These are phyloP conservation scores for Capitulum mitella DNA, from an alignment of 2,888 invertebrate species.

Conservation along the genomic window DNA sequence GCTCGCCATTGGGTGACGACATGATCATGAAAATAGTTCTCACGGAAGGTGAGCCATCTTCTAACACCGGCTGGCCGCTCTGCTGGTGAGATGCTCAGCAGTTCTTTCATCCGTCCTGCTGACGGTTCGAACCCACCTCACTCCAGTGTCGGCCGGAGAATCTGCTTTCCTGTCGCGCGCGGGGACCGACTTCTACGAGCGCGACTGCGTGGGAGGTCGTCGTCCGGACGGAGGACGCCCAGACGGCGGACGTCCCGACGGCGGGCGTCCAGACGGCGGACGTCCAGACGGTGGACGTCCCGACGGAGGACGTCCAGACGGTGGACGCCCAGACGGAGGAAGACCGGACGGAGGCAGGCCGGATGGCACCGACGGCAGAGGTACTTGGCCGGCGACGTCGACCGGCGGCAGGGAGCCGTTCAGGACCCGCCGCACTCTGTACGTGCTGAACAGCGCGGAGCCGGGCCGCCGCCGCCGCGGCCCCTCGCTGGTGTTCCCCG, in stretches of 20 bases:
- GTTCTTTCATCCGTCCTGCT: no score
- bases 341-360: no score
- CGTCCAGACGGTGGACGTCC: neutral
- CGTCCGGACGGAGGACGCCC: neutral
- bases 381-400: no score
- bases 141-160: slow-evolving; percentile 37
- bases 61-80: no score
- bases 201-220: neutral
- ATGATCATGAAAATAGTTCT: no score
- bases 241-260: neutral
- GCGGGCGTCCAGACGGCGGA: slow-evolving; percentile 13
- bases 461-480: neutral
- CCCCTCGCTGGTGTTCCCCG: neutral
- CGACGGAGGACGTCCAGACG: neutral
- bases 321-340: neutral
- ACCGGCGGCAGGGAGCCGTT: no score
- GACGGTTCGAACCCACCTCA: no score
- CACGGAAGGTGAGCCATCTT: no score
- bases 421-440: slow-evolving; percentile 5
- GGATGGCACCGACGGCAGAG: no score
- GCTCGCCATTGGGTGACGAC: no score
- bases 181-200: slow-evolving; percentile 34
- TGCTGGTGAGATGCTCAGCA: no score
- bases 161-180: slow-evolving; percentile 41
- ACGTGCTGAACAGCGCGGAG: neutral